Percentiles rank a stretch among this genome's conserved stretches.
These are phyloP conservation scores for Noctua comes DNA, from an alignment of 2,888 invertebrate genomes.

Conservation along the genomic window DNA sequence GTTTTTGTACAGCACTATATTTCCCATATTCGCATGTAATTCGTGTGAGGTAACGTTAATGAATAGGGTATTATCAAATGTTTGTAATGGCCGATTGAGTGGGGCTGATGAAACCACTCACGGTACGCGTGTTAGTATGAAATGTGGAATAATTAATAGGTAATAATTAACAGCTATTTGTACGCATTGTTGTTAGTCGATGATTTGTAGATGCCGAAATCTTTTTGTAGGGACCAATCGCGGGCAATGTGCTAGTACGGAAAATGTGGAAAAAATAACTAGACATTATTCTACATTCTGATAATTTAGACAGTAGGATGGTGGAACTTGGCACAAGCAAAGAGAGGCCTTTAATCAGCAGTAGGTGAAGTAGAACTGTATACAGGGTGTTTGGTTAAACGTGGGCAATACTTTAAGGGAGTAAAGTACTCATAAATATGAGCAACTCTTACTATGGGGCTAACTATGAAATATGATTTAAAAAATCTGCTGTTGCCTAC, in stretches of 20 bases:
- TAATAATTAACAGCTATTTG: slow-evolving; percentile 64
- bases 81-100: slow-evolving; percentile 75
- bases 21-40: slow-evolving; percentile 80
- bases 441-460: too few species aligned
- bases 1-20: slow-evolving; percentile 73
- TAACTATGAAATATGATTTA: too few species aligned
- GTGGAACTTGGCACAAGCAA: too few species aligned
- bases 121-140: slow-evolving; percentile 55
- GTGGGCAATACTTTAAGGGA: too few species aligned
- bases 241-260: not conserved
- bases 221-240: slow-evolving; percentile 20
- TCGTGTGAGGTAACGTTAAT: slow-evolving; percentile 77
- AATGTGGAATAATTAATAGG: slow-evolving; percentile 65
- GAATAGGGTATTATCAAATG: slow-evolving; percentile 85
- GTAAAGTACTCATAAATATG: too few species aligned
- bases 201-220: slow-evolving; percentile 60
- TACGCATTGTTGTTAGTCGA: slow-evolving; percentile 51
- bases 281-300: not conserved
- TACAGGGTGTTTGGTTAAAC: too few species aligned
- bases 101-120: slow-evolving; percentile 62
- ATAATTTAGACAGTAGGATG: not conserved
- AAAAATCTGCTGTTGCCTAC: too few species aligned
- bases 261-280: not conserved
- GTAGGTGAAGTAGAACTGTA: too few species aligned
- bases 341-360: too few species aligned